Conservation (phyloP, 1,140 invertebrate genomes). For the Achroia grisella region DNA sequence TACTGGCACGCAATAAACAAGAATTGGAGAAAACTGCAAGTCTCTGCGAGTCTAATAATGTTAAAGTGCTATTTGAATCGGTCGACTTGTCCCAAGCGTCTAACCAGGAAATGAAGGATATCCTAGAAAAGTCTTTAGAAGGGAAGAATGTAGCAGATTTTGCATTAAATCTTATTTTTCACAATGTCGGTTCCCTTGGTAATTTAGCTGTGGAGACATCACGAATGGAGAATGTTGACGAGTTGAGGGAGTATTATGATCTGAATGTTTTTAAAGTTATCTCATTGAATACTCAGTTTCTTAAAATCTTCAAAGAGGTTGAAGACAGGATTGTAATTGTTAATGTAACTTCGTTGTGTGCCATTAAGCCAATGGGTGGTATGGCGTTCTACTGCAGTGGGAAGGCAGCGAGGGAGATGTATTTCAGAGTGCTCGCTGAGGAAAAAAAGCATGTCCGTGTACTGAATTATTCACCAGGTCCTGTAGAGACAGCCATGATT, state of each 20-base stretch:
- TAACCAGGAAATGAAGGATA: constrained; percentile 62
- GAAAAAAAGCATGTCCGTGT: constrained; percentile 86
- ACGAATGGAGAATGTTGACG: constrained; percentile 75
- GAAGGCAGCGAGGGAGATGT: constrained; percentile 95
- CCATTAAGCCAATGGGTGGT: constrained; percentile 83
- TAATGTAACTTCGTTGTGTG: constrained; percentile 92
- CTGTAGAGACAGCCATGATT: constrained; percentile 94
- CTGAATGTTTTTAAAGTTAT: constrained; percentile 88
- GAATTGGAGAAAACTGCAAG: constrained; percentile 78
- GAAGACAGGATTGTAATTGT: constrained; percentile 77
- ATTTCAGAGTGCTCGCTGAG: constrained; percentile 87
- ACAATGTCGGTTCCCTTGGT: constrained; percentile 94
- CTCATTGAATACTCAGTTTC: constrained; percentile 85
- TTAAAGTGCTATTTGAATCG: constrained; percentile 72
- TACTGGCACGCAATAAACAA: constrained; percentile 82
- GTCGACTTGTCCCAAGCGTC: constrained; percentile 76
- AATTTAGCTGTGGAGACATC: constrained; percentile 77
- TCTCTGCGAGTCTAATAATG: constrained; percentile 69
- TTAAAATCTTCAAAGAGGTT: constrained; percentile 78
- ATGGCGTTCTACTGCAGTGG: constrained; percentile 88
- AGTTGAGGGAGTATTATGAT: constrained; percentile 81
- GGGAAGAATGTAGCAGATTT: constrained; percentile 71
- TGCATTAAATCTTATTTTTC: constrained; percentile 83
- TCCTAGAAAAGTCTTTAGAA: constrained; percentile 62
- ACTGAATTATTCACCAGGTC: constrained; percentile 95